A percentile compares a stretch with the other conserved stretches of the same genome.
phyloP scores from a whole-genome alignment of 2,797 vertebrate species.

The Peromyscus aztecus region DNA sequence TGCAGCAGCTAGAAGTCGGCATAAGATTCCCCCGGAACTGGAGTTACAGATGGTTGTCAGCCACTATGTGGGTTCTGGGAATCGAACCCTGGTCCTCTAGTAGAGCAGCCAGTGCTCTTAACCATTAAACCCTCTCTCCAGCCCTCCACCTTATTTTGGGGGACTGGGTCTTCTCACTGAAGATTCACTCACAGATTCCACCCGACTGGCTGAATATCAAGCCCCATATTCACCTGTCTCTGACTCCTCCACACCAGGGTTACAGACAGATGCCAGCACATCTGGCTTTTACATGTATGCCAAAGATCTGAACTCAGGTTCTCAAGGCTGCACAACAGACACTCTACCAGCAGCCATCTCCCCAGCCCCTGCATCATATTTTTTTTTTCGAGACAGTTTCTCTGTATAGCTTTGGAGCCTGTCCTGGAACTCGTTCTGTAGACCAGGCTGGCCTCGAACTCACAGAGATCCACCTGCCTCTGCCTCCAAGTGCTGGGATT shows the following conservation, averaged over 20 bases:
- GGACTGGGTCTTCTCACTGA: neutral
- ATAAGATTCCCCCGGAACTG: neutral
- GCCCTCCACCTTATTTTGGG: neutral
- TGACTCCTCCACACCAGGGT: neutral
- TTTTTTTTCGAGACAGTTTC: neutral
- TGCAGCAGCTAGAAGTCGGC: neutral
- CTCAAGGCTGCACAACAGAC: neutral
- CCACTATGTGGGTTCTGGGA: neutral
- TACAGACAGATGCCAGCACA: neutral
- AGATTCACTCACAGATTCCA: neutral
- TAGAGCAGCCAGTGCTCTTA: neutral
- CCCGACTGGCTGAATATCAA: neutral
- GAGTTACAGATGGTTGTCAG: neutral
- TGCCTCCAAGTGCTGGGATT: too few species aligned
- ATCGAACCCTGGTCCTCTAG: neutral
- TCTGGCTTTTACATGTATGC: neutral
- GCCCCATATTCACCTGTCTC: neutral
- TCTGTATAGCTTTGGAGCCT: too few species aligned
- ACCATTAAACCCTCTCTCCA: neutral
- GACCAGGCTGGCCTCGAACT: too few species aligned
- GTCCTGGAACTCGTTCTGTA: too few species aligned
- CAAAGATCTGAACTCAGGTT: neutral
- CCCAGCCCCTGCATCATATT: neutral
- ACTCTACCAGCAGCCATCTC: neutral
- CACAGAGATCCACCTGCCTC: too few species aligned